These are phyloP conservation scores for Atta colombica DNA, from an alignment of 1,140 invertebrate species.

Conservation along the genomic window DNA sequence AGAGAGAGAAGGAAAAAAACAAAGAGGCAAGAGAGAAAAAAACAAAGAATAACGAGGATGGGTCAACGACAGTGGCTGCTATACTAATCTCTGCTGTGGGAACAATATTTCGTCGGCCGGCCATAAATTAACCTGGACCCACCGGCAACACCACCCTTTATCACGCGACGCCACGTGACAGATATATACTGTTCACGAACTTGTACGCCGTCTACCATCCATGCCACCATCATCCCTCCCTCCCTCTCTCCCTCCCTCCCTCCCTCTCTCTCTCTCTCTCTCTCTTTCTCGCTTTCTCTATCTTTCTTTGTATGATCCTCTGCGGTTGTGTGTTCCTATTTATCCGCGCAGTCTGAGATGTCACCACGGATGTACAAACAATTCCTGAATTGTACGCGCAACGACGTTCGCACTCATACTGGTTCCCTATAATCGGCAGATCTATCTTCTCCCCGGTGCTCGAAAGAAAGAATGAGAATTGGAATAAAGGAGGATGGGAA, in stretches of 20 bases:
- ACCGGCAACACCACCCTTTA: constrained; percentile 70
- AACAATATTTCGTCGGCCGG: constrained; percentile 75
- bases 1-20: background rate
- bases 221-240: background rate
- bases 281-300: background rate
- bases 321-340: constrained; percentile 26
- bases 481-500: background rate
- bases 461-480: constrained; percentile 39
- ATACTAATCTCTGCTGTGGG: constrained; percentile 76
- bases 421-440: constrained; percentile 45
- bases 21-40: background rate
- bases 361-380: constrained; percentile 50
- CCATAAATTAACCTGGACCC: constrained; percentile 74
- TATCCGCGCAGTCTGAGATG: constrained; percentile 43
- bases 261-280: constrained; percentile 27
- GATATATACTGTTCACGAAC: constrained; percentile 72
- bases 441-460: constrained; percentile 34
- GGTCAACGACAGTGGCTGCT: constrained; percentile 65
- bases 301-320: constrained; percentile 30
- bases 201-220: constrained; percentile 62
- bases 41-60: constrained; percentile 54
- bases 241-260: background rate
- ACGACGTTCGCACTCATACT: constrained; percentile 2
- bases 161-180: constrained; percentile 70
- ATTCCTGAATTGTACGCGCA: background rate